Conservation (phyloP, 2,888 invertebrate species). For the Spicauda simplicius region DNA sequence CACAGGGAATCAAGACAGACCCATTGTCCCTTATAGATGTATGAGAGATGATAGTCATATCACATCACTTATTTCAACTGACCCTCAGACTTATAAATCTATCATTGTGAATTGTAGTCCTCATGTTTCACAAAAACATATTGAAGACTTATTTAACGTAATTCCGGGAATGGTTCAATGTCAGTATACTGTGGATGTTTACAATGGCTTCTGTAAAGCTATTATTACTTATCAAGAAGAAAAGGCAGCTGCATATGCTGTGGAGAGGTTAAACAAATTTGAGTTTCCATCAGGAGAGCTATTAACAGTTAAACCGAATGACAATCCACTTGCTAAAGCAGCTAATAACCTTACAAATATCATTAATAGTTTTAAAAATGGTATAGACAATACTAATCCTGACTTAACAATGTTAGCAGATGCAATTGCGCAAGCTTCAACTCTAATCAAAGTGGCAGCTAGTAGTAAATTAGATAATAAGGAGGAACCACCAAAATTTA, state of each 20-base stretch:
- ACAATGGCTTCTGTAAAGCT: conserved; percentile 74
- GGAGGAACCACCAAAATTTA: conserved; percentile 50
- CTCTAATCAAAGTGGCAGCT: conserved; percentile 88
- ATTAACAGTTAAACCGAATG: conserved; percentile 89
- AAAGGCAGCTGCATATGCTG: conserved; percentile 85
- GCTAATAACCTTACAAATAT: conserved; percentile 68
- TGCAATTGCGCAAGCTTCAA: conserved; percentile 91
- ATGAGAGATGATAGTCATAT: conserved; percentile 48
- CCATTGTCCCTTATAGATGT: conserved; percentile 44
- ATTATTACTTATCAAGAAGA: conserved; percentile 66
- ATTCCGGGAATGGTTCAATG: conserved; percentile 86
- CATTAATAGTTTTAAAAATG: conserved; percentile 70
- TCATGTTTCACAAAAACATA: conserved; percentile 89
- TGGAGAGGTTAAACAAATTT: conserved; percentile 94
- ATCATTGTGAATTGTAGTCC: conserved; percentile 90
- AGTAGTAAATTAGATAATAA: conserved; percentile 50
- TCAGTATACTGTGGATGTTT: conserved; percentile 76
- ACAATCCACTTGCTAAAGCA: conserved; percentile 67
- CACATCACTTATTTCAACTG: conserved; percentile 41
- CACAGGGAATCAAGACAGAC: conserved; percentile 45
- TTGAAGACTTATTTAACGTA: conserved; percentile 94
- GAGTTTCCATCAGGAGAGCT: conserved; percentile 96
- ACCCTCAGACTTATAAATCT: conserved; percentile 83
- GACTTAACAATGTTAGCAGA: conserved; percentile 89
- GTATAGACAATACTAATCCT: conserved; percentile 61